A percentile compares a stretch with the other conserved stretches of the same genome.
Conservation (phyloP, 2,113 vertebrate genomes). For the Hippocampus barbouri region DNA sequence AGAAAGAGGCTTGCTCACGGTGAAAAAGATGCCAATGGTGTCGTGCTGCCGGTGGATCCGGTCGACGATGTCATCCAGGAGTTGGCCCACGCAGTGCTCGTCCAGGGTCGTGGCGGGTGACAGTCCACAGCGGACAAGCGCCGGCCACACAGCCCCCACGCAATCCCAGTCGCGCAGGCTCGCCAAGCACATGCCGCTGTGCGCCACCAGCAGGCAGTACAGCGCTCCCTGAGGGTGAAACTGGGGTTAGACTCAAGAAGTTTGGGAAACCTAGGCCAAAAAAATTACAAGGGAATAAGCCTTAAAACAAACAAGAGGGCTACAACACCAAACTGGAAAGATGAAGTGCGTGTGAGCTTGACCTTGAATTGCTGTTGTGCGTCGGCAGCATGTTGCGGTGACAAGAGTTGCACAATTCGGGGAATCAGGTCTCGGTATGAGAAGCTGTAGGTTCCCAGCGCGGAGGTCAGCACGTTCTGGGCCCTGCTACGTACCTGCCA, state of each 20-base stretch:
- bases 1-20: slow-evolving; percentile 70
- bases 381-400: slow-evolving; percentile 74
- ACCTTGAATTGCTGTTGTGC: slow-evolving; percentile 95
- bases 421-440: slow-evolving; percentile 93
- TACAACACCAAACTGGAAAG: too few relatives aligned
- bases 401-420: slow-evolving; percentile 83
- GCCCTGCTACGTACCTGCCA: slow-evolving; percentile 89
- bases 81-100: slow-evolving; percentile 87
- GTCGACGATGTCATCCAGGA: slow-evolving; percentile 91
- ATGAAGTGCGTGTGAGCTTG: slow-evolving; percentile 23
- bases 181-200: slow-evolving; percentile 81
- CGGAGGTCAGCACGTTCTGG: slow-evolving; percentile 86
- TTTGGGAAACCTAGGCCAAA: neutral
- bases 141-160: slow-evolving; percentile 88
- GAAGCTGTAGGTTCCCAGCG: slow-evolving; percentile 91
- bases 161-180: slow-evolving; percentile 92
- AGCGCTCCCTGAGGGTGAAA: slow-evolving; percentile 81
- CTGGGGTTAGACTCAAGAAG: neutral
- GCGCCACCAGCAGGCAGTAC: slow-evolving; percentile 90
- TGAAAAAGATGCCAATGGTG: slow-evolving; percentile 89
- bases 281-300: too few relatives aligned
- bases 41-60: slow-evolving; percentile 92
- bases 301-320: too few relatives aligned
- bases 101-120: slow-evolving; percentile 88
- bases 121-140: slow-evolving; percentile 89